A percentile compares a stretch with the other conserved stretches of the same genome.
These are phyloP conservation scores for Tetramorium simillimum DNA, from an alignment of 1,140 invertebrate genomes.

Conservation along the genomic window DNA sequence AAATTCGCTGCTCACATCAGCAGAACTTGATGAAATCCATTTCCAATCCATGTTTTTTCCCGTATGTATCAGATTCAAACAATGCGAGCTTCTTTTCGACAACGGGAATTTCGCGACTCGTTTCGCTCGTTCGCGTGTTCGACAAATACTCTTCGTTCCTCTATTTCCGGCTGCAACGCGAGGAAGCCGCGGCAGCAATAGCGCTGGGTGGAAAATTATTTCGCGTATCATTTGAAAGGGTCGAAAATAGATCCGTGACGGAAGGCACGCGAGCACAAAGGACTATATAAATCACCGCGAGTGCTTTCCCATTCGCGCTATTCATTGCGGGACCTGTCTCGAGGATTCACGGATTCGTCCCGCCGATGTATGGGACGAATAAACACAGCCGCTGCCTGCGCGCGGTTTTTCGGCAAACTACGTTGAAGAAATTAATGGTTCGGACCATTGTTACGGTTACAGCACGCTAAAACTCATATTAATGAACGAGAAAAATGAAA, in stretches of 20 bases:
- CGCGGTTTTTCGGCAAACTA: neutral
- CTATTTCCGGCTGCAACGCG: neutral
- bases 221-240: slow-evolving; percentile 16
- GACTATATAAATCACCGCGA: slow-evolving; percentile 6
- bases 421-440: slow-evolving; percentile 16
- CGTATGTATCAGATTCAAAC: neutral
- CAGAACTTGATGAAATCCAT: neutral
- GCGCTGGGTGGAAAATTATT: slow-evolving; percentile 13
- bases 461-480: neutral
- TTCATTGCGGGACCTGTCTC: slow-evolving; percentile 1
- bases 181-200: neutral
- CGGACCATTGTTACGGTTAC: neutral
- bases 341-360: slow-evolving; percentile 4
- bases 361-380: neutral
- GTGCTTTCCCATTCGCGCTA: neutral
- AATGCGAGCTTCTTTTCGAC: neutral
- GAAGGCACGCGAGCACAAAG: slow-evolving; percentile 4
- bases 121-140: neutral
- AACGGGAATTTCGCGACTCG: neutral
- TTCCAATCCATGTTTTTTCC: neutral
- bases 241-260: slow-evolving; percentile 29
- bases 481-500: neutral
- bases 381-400: neutral
- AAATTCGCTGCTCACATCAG: neutral
- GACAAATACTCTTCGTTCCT: neutral